Evolutionary conservation across 2,797 vertebrate genomes (phyloP).

Genomic region (Steatocranus sp.): DNA sequence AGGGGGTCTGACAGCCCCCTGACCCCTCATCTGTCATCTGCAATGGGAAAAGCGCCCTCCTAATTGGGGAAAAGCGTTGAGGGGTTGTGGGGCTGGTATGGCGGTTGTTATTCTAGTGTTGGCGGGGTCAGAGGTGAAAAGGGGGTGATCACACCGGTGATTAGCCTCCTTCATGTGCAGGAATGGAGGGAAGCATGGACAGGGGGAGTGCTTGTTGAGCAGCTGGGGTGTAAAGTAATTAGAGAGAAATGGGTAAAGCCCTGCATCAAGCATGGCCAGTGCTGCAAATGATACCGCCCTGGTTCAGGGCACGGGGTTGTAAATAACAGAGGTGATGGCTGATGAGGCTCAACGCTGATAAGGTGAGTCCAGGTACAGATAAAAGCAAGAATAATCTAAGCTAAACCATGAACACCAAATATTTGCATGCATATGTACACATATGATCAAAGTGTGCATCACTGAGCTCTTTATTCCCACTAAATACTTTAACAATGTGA

Average conservation of each 20-base stretch:
- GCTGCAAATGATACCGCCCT: neutral
- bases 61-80: slow-evolving; percentile 59
- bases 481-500: neutral
- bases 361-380: neutral
- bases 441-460: neutral
- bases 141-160: slow-evolving; percentile 68
- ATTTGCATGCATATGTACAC: neutral
- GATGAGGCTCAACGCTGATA: neutral
- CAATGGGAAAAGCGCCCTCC: slow-evolving; percentile 63
- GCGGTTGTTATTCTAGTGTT: slow-evolving; percentile 74
- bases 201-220: slow-evolving; percentile 8
- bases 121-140: slow-evolving; percentile 68
- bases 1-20: slow-evolving; percentile 67
- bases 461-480: neutral
- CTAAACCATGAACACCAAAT: neutral
- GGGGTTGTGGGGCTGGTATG: slow-evolving; percentile 43
- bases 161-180: slow-evolving; percentile 66
- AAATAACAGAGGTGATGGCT: neutral
- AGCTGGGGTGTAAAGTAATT: slow-evolving; percentile 58
- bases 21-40: slow-evolving; percentile 77
- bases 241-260: slow-evolving; percentile 3
- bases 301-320: neutral
- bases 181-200: slow-evolving; percentile 22
- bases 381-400: neutral
- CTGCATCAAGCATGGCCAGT: neutral